Evolutionary conservation across 2,888 invertebrate species (phyloP).

Genomic region (Leptopterna dolabrata): DNA sequence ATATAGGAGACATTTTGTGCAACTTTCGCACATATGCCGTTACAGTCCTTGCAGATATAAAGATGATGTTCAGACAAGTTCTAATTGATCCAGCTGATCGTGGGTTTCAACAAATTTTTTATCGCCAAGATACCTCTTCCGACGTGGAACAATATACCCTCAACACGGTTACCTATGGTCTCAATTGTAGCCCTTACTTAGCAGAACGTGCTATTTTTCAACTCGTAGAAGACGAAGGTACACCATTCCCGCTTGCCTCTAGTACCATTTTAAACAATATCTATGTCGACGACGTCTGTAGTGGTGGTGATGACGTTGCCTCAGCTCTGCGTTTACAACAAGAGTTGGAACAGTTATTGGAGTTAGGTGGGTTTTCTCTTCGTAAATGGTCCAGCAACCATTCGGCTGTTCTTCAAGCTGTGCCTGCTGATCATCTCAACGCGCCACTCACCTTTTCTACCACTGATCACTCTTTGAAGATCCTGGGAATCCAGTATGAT

Average conservation of each 20-base stretch:
- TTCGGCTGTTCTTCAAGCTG: background rate
- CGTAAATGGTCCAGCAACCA: conserved; percentile 62
- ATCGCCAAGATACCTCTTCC: too few species aligned
- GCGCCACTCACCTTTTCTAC: background rate
- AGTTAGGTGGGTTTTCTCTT: conserved; percentile 59
- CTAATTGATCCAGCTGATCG: too few species aligned
- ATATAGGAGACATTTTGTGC: too few species aligned
- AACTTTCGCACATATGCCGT: too few species aligned
- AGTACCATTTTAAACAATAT: conserved; percentile 56
- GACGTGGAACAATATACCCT: conserved; percentile 10
- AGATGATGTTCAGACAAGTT: conserved; percentile 16
- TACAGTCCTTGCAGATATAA: background rate
- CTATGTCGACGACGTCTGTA: conserved; percentile 63
- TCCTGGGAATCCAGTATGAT: conserved; percentile 59
- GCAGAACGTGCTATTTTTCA: conserved; percentile 60
- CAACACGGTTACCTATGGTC: conserved; percentile 61
- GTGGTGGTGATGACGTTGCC: conserved; percentile 58
- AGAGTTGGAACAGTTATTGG: conserved; percentile 57
- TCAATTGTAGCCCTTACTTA: conserved; percentile 60
- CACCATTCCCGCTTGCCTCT: conserved; percentile 58
- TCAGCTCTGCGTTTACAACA: conserved; percentile 58
- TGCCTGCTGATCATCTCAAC: background rate
- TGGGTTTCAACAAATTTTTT: too few species aligned
- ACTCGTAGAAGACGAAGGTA: conserved; percentile 58
- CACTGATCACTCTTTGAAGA: conserved; percentile 38